Conservation (phyloP, 1,140 invertebrate genomes). For the Leptoteleia sp. region DNA sequence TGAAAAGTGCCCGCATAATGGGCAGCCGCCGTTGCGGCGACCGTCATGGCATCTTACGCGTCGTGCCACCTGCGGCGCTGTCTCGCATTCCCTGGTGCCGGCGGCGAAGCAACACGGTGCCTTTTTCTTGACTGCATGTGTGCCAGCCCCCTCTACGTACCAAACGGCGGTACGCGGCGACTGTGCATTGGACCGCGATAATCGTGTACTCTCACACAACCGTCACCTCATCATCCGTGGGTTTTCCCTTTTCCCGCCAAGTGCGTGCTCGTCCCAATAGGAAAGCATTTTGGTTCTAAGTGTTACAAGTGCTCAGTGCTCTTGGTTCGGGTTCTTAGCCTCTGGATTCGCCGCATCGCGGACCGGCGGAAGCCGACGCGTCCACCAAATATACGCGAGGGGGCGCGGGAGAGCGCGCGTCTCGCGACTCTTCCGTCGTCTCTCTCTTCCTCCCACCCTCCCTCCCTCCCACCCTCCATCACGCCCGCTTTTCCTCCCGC, state of each 20-base stretch:
- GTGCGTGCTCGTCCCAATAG: constrained; percentile 1
- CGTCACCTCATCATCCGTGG: constrained; percentile 29
- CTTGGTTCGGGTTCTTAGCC: constrained; percentile 7
- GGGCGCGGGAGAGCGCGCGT: constrained; percentile 58
- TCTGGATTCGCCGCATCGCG: constrained; percentile 3
- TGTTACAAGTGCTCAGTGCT: constrained; percentile 48
- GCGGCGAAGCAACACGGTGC: constrained; percentile 39
- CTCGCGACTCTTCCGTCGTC: constrained; percentile 56
- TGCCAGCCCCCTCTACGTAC: constrained; percentile 18
- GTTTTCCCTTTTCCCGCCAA: constrained; percentile 27
- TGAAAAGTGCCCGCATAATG: constrained; percentile 23
- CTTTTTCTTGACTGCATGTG: constrained; percentile 50
- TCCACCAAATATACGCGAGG: constrained; percentile 44
- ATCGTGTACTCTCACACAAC: constrained; percentile 41
- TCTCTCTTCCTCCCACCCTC: constrained; percentile 33
- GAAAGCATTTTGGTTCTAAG: constrained; percentile 11
- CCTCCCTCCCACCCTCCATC: background rate
- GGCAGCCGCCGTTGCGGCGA: constrained; percentile 39
- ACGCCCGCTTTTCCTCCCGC: background rate
- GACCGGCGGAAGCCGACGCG: constrained; percentile 36
- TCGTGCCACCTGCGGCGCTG: constrained; percentile 47
- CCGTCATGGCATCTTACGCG: constrained; percentile 46
- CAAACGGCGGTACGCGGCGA: constrained; percentile 26
- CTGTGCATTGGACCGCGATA: constrained; percentile 33
- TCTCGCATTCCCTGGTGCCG: constrained; percentile 56